Percentiles rank a stretch among this genome's conserved stretches.
phyloP scores from a whole-genome alignment of 2,888 invertebrate species.

The Octonoba sinensis region DNA sequence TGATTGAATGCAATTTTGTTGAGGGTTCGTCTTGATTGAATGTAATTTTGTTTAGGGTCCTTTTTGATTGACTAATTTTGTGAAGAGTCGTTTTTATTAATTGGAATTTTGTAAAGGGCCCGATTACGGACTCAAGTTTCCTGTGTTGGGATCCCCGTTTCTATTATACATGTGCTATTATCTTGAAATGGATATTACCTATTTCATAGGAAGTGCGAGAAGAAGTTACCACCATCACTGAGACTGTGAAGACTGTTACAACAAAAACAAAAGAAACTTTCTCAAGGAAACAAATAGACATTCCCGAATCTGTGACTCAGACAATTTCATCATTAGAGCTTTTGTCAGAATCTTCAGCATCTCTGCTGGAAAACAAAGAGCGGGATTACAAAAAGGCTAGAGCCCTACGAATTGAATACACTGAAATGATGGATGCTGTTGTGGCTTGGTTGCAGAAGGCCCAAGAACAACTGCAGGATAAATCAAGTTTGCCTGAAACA shows the following conservation, averaged over 20 bases:
- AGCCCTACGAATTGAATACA: conserved; percentile 84
- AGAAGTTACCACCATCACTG: conserved; percentile 64
- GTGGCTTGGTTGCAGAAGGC: conserved; percentile 87
- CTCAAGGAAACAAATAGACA: conserved; percentile 76
- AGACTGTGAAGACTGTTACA: conserved; percentile 64
- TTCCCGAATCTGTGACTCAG: conserved; percentile 84
- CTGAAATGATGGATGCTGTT: conserved; percentile 83
- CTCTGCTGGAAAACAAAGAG: conserved; percentile 88
- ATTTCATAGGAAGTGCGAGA: conserved; percentile 52
- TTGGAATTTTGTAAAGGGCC: no score
- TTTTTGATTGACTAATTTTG: no score
- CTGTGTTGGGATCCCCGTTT: no score
- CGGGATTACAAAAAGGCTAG: conserved; percentile 88
- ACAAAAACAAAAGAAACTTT: conserved; percentile 76
- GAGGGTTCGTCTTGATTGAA: no score
- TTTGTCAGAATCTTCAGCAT: conserved; percentile 82
- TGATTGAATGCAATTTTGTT: no score
- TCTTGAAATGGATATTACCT: no score
- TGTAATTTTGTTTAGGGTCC: no score
- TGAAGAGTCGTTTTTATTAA: no score
- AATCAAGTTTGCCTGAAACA: conserved; percentile 76
- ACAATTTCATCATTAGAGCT: conserved; percentile 84
- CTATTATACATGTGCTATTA: no score
- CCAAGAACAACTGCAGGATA: conserved; percentile 85
- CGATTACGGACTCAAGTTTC: no score